Percentiles rank a stretch among this genome's conserved stretches.
Evolutionary conservation across 2,797 vertebrate species (phyloP).

Genomic region (Sebastes taczanowskii): DNA sequence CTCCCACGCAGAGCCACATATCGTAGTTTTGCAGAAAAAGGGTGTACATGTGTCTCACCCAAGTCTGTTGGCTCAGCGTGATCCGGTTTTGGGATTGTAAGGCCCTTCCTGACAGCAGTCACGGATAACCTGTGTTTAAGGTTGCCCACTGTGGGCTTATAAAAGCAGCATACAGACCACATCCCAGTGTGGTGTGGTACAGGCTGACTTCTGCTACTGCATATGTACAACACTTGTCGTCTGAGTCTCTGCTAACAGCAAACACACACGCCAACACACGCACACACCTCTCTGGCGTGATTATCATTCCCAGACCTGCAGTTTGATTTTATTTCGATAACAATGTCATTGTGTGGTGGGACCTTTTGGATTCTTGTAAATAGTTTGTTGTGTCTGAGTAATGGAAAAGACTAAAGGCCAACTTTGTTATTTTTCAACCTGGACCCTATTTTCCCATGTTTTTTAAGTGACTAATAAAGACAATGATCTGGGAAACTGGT

Average conservation of each 20-base stretch:
- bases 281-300: neutral
- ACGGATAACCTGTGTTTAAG: constrained; percentile 56
- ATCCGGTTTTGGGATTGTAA: neutral
- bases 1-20: neutral
- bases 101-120: constrained; percentile 31
- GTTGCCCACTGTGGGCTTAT: constrained; percentile 49
- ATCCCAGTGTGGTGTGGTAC: constrained; percentile 13
- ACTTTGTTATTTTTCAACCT: too few relatives aligned
- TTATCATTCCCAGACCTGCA: neutral
- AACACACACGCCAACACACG: neutral
- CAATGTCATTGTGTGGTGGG: neutral
- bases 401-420: constrained; percentile 2
- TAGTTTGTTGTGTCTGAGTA: constrained; percentile 7
- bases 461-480: neutral
- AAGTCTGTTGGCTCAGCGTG: neutral
- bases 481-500: neutral
- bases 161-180: constrained; percentile 49
- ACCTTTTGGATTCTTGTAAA: neutral
- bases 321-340: constrained; percentile 17
- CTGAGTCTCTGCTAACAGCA: neutral
- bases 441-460: too few relatives aligned
- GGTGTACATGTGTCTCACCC: neutral
- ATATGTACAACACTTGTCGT: constrained; percentile 24
- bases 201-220: constrained; percentile 3
- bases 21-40: neutral